Evolutionary conservation across 2,797 vertebrate genomes (phyloP), one percentile per base, ranked within the genome.

Genomic region (Pseudochirops corinnae): DNA sequence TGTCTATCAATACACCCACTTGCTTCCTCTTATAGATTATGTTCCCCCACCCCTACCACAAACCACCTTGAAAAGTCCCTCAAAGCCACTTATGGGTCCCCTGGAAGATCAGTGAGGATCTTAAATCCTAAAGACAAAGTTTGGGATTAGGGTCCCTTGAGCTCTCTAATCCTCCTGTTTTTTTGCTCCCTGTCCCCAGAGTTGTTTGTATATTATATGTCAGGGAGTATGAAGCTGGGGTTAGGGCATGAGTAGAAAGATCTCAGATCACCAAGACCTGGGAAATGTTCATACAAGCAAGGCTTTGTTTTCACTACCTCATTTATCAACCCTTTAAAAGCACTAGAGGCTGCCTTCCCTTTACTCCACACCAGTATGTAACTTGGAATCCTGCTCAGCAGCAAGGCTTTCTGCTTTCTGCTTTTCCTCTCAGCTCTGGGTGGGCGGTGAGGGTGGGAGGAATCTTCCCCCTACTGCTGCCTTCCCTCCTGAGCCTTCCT

Each of bases 111-210:
- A 98, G 57, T 67, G 53, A 46, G 98, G 96, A 98, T 95, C 98
- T 95, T 97, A 97, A 98, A 97, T 97, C 97, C 93, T 67, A 46
- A 93, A 52, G 94, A 96, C 98, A 98, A 98, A 98, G 96, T 97
- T 94, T 96, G 96, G 96, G 98, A 98, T 99, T 98, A 98, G 56
- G 94, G 94, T 55, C 91, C 74, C 67, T 93, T 98, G 96, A 97
- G 6, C 67, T 91, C 74, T 90, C 90, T 97, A 95, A 97, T 96
- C 92, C 96, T 95, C 24, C 21, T 95, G 95, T 93, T 46, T 62
- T 46, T 50, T 91, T 91, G 82, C 94, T 93, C 91, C 92, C 94
- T 94, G 94, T 62, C 94, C 90, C 90, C 31, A 18, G 98, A 98
- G 98, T 97, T 11, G 92, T 98, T 97, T 97, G 94, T 21, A 6